A percentile compares a stretch with the other conserved stretches of the same genome.
These are phyloP conservation scores for Hirtodrosophila duncani DNA, from an alignment of 2,888 invertebrate genomes.

Conservation along the genomic window DNA sequence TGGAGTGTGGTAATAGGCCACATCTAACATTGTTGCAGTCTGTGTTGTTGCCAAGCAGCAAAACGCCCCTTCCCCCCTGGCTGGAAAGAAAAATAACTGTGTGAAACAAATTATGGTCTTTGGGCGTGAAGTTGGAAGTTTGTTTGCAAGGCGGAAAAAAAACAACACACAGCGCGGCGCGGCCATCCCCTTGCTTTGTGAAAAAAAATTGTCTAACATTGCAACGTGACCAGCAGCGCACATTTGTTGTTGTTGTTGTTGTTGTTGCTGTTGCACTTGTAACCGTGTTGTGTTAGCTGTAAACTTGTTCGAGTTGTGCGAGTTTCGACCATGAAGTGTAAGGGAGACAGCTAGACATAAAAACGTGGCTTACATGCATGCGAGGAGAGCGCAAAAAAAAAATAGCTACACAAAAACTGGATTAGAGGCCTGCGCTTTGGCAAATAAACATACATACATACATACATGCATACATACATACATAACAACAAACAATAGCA, in stretches of 20 bases:
- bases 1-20: slow-evolving; percentile 48
- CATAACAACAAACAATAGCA: slow-evolving; percentile 9
- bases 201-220: slow-evolving; percentile 55
- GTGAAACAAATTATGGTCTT: slow-evolving; percentile 44
- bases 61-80: slow-evolving; percentile 7
- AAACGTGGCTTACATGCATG: slow-evolving; percentile 3
- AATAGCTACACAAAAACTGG: slow-evolving; percentile 49
- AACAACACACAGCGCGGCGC: not conserved
- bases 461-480: slow-evolving; percentile 4
- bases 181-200: too few relatives aligned
- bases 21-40: slow-evolving; percentile 17
- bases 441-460: not conserved
- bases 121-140: slow-evolving; percentile 32
- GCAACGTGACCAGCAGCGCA: slow-evolving; percentile 60
- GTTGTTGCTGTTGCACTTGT: slow-evolving; percentile 43
- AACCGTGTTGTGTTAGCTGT: slow-evolving; percentile 64
- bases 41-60: slow-evolving; percentile 24
- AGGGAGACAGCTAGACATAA: not conserved
- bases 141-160: slow-evolving; percentile 7
- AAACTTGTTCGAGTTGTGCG: slow-evolving; percentile 57
- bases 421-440: slow-evolving; percentile 45
- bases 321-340: slow-evolving; percentile 22
- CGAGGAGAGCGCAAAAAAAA: slow-evolving; percentile 6
- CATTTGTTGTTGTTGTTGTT: slow-evolving; percentile 23
- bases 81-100: slow-evolving; percentile 41